These are phyloP conservation scores for Penelope pileata DNA, from an alignment of 2,113 vertebrate genomes.

Conservation along the genomic window DNA sequence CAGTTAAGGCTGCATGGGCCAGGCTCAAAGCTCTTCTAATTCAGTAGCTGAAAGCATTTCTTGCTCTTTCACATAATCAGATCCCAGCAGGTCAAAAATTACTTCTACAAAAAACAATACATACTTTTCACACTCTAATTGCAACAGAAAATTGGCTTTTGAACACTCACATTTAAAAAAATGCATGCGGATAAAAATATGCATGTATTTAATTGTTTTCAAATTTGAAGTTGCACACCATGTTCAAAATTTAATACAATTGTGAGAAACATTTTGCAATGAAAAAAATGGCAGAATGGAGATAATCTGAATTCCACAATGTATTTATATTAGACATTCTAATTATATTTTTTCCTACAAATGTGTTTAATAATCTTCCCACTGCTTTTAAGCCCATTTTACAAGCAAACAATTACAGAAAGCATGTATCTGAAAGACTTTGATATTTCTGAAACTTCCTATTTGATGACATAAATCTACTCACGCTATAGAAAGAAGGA, in stretches of 20 bases:
- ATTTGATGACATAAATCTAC: constrained; percentile 40
- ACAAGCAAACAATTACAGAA: background rate
- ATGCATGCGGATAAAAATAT: background rate
- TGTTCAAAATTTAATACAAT: background rate
- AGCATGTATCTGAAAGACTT: constrained; percentile 43
- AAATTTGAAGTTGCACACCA: background rate
- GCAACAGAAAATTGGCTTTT: background rate
- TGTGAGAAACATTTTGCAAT: background rate
- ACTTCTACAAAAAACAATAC: background rate
- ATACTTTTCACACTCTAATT: background rate
- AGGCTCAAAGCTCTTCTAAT: background rate
- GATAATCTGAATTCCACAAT: background rate
- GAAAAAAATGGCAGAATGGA: background rate
- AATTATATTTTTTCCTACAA: background rate
- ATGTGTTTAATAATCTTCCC: background rate
- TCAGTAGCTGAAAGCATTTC: background rate
- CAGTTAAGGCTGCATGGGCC: background rate
- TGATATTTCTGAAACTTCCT: constrained; percentile 41
- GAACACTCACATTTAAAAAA: background rate
- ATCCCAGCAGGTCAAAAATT: background rate
- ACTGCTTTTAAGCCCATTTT: background rate
- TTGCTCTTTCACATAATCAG: background rate
- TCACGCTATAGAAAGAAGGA: constrained; percentile 16
- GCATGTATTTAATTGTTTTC: background rate
- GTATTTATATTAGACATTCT: background rate